Base-by-base conservation (phyloP, 2,797 vertebrate species). In the Cossypha dichroa region DNA sequence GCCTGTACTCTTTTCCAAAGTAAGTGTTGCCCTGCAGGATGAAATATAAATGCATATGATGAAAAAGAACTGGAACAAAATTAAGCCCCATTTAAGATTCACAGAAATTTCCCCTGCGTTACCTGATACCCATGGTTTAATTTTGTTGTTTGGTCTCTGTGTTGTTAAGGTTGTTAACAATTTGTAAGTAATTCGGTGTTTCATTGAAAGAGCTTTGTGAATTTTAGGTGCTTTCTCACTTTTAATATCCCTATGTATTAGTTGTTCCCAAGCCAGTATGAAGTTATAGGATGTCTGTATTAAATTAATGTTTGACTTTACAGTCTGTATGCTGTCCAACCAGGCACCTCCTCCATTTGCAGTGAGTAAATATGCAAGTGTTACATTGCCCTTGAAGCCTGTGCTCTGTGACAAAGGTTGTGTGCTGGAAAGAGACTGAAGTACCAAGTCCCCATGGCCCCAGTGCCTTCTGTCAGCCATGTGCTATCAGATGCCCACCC, bases 301-400 rank as follows among this genome's bases (percentile, higher is more conserved):
- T 31, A 49, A 73, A 90, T 76, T 68, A 78, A 96, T 52, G 26
- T 94, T 81, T 90, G 90, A 86, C 63, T 80, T 92, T 26, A 43
- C 64, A 81, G 88, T 36, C 75, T 63, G 59, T 91, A 40, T 63
- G 74, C 89, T 36, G 17, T 43, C 33, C 70, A 82, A 77, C 80
- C 72, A 9, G 26, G 94, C 92, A 78, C 95, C 85, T 91, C 95
- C 96, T 96, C 90, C 89, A 2, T 92, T 88, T 77, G 72, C 94
- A 67, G 51, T 97, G 72, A 95, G 96, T 92, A 98, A 98, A 98
- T 95, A 98, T 13, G 28, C 48, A 46, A 96, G 92, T 92, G 94
- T 95, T 96, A 97, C 67, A 18, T 73, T 97, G 96, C 93, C 95
- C 97, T 98, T 98, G 97, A 97, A 96, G 90, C 70, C 77, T 59